Evolutionary conservation across 2,113 vertebrate species (phyloP), one percentile per base, ranked within the genome.

Genomic region (Laticauda colubrina): DNA sequence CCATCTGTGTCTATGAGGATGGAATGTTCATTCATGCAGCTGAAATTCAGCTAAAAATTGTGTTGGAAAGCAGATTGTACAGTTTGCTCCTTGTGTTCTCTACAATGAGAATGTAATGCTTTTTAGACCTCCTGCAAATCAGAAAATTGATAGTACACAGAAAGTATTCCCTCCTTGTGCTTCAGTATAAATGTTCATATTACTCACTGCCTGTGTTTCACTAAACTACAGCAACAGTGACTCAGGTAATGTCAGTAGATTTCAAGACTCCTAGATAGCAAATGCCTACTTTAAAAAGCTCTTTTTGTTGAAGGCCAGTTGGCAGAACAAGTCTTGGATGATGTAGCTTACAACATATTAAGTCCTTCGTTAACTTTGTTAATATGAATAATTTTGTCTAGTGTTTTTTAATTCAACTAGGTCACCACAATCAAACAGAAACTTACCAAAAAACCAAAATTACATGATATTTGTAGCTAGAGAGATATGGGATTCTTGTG

Each of bases 291-390:
- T 92, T 89, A n/a, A 55, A 88, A 55, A 91, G 92, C 54, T n/a
- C 5, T 87, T 29, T 34, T 88, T 48, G 75, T 18, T 0, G 0
- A 0, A 5, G 92, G 87, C 85, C 2, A 0, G 51, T 55, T 93
- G 14, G 34, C 29, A 0, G 59, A 0, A 2, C 61, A 34, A 0
- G 15, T 0, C 54, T 69, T 85, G 48, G 23, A 61, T 57, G 15
- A 20, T 75, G 14, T 89, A 45, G 26, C 59, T 87, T 91, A 92
- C 0, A 1, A 45, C 20, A 1, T 0, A 0, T n/a, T 53, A 89
- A 90, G 45, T 0, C 85, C 89, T 90, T 89, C 48, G 11, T 91
- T 88, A 53, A 10, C 93, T 29, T n/a, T n/a, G n/a, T n/a, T n/a
- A n/a, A 53, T 2, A 10, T 51, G 39, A 86, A 51, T 59, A 75